A percentile compares a stretch with the other conserved stretches of the same genome.
Conservation (phyloP, 2,797 vertebrate genomes). For the Mormyrops boulengeri region DNA sequence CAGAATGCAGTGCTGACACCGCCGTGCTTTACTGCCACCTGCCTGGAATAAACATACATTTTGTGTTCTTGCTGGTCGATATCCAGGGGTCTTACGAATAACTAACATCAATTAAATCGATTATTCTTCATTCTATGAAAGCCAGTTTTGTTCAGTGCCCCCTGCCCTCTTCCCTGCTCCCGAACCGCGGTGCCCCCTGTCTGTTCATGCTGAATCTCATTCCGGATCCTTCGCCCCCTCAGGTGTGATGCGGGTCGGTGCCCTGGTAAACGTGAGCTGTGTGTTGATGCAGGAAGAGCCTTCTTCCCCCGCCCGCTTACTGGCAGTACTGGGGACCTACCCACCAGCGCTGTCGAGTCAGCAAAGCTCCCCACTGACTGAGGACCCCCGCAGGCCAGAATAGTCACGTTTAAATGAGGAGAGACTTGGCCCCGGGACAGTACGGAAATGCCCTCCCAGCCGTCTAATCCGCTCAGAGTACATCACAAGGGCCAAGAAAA, state of each 20-base stretch:
- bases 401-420: not conserved
- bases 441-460: not conserved
- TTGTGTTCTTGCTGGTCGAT: not conserved
- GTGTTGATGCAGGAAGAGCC: not conserved
- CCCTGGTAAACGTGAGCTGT: not conserved
- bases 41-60: not conserved
- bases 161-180: not conserved
- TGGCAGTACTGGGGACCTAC: not conserved
- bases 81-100: not conserved
- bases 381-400: not conserved
- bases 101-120: not conserved
- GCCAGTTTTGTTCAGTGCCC: not conserved
- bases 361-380: slow-evolving; percentile 1
- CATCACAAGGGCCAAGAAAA: not conserved
- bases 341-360: not conserved
- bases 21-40: not conserved
- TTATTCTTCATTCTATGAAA: not conserved
- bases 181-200: not conserved
- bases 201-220: not conserved
- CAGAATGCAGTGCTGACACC: not conserved
- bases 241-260: not conserved
- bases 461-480: not conserved
- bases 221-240: not conserved
- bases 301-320: not conserved
- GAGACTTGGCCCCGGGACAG: not conserved